Evolutionary conservation across 2,797 vertebrate genomes (phyloP).

Genomic region (Coluber constrictor): DNA sequence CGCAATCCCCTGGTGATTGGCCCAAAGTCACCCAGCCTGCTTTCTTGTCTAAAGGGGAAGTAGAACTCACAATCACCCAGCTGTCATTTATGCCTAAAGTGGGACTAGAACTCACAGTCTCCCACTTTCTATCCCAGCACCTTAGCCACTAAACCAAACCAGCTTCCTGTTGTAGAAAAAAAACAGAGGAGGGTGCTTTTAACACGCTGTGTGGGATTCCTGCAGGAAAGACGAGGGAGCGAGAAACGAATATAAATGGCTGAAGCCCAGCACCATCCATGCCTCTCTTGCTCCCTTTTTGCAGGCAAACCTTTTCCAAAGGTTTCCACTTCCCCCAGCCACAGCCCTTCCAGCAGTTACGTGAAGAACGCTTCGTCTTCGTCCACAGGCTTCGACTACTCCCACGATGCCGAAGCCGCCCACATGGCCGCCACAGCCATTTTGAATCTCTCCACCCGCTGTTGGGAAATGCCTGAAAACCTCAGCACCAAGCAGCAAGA

Average conservation of each 20-base stretch:
- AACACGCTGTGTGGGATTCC: not conserved
- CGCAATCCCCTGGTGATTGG: too few species aligned
- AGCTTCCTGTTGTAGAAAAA: not conserved
- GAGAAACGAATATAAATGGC: not conserved
- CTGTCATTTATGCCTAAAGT: too few species aligned
- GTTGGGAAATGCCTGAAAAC: slow-evolving; percentile 98
- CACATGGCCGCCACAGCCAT: slow-evolving; percentile 98
- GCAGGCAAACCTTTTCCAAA: slow-evolving; percentile 81
- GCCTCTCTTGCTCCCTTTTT: slow-evolving; percentile 58
- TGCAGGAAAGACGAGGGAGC: not conserved
- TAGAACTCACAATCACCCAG: too few species aligned
- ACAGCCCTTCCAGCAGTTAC: slow-evolving; percentile 81
- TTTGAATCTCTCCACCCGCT: slow-evolving; percentile 95
- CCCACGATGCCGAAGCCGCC: slow-evolving; percentile 92
- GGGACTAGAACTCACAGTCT: not conserved
- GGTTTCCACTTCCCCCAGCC: slow-evolving; percentile 80
- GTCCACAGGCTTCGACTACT: slow-evolving; percentile 89
- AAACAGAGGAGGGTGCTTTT: not conserved
- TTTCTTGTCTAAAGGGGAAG: too few species aligned
- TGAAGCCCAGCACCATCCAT: not conserved
- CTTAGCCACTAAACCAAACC: not conserved
- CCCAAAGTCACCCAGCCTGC: too few species aligned
- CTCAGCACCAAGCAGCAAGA: slow-evolving; percentile 90
- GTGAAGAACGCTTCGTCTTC: slow-evolving; percentile 83
- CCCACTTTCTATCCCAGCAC: not conserved